phyloP scores from a whole-genome alignment of 2,888 invertebrate species.

The Agonopterix heracliana region DNA sequence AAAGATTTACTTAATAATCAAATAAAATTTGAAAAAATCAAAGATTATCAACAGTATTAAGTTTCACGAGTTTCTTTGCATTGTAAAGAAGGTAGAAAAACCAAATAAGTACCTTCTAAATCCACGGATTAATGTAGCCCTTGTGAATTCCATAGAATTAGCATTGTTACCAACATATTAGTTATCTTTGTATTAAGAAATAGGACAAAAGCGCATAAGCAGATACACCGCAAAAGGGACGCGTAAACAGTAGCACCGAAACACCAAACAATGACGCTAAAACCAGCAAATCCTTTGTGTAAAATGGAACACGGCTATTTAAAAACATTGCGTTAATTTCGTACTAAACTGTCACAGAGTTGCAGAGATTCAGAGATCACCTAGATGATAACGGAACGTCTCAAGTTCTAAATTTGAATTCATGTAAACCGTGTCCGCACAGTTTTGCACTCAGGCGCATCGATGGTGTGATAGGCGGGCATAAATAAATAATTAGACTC shows the following conservation, averaged over 20 bases:
- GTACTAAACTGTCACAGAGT: conserved; percentile 34
- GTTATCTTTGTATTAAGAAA: conserved; percentile 24
- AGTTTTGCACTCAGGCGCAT: conserved; percentile 65
- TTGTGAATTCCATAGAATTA: conserved; percentile 22
- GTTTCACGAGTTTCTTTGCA: conserved; percentile 5
- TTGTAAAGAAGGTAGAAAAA: conserved; percentile 1
- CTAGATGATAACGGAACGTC: conserved; percentile 54
- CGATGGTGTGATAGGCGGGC: conserved; percentile 68
- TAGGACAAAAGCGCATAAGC: conserved; percentile 20
- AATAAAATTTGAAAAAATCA: neutral
- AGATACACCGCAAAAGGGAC: conserved; percentile 10
- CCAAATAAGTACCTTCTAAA: conserved; percentile 4
- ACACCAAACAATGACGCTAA: neutral
- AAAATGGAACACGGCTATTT: conserved; percentile 20
- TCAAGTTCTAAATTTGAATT: conserved; percentile 63
- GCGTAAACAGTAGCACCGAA: conserved; percentile 10
- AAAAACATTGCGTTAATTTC: conserved; percentile 31
- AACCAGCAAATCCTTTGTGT: conserved; percentile 9
- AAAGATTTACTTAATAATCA: neutral
- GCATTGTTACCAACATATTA: conserved; percentile 10
- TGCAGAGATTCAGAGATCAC: conserved; percentile 45
- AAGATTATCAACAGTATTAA: conserved; percentile 5
- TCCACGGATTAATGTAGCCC: conserved; percentile 16
- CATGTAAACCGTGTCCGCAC: conserved; percentile 51
- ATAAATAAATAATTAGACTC: conserved; percentile 74